A percentile compares a stretch with the other conserved stretches of the same genome.
Evolutionary conservation across 2,888 invertebrate genomes (phyloP).

Genomic region (Corythucha ciliata): DNA sequence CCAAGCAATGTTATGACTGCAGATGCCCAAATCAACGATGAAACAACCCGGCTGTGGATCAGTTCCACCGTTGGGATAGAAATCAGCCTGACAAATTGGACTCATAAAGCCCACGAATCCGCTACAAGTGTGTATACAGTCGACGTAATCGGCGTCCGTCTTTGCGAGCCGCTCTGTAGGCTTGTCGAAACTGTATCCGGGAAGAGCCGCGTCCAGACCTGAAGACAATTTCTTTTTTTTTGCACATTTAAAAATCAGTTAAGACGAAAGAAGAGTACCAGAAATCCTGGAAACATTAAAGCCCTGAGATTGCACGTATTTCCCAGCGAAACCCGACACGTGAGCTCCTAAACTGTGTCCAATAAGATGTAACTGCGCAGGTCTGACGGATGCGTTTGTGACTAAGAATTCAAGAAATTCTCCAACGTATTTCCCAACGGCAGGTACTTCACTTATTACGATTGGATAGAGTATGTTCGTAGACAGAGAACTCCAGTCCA

Average conservation of each 20-base stretch:
- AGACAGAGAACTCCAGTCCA: constrained; percentile 26
- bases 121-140: constrained; percentile 32
- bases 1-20: constrained; percentile 29
- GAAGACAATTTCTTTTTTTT: background rate
- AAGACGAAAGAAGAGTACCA: too few relatives aligned
- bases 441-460: constrained; percentile 9
- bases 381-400: constrained; percentile 3
- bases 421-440: constrained; percentile 23
- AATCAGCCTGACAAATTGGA: constrained; percentile 30
- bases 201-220: constrained; percentile 33
- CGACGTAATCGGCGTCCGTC: constrained; percentile 30
- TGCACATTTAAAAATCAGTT: too few relatives aligned
- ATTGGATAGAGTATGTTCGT: constrained; percentile 16
- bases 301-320: constrained; percentile 14
- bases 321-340: constrained; percentile 26
- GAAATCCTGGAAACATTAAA: constrained; percentile 7
- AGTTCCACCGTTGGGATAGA: constrained; percentile 32
- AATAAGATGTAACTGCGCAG: constrained; percentile 14
- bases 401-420: constrained; percentile 23
- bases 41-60: constrained; percentile 30
- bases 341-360: constrained; percentile 29
- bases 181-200: constrained; percentile 25
- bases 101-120: constrained; percentile 28
- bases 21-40: constrained; percentile 28
- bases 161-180: constrained; percentile 22